A percentile compares a stretch with the other conserved stretches of the same genome.
Conservation (phyloP, 1,140 invertebrate genomes). For the Melanaphis sacchari region DNA sequence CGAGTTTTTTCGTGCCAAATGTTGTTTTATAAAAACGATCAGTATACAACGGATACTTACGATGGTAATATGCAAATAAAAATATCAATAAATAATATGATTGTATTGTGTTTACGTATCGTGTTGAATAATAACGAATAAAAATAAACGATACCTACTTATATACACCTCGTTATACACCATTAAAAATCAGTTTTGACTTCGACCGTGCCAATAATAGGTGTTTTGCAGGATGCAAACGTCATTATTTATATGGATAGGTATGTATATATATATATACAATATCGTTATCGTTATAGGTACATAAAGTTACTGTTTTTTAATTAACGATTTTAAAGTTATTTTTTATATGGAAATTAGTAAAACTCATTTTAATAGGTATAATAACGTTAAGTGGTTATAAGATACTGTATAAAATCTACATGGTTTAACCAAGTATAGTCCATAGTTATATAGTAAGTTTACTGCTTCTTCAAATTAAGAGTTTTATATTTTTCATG, state of each 20-base stretch:
- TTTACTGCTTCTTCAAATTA: neutral
- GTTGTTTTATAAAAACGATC: neutral
- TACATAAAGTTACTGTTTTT: neutral
- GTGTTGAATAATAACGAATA: slow-evolving; percentile 11
- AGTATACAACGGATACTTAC: neutral
- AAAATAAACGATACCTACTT: neutral
- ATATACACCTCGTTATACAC: no score
- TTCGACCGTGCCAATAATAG: neutral
- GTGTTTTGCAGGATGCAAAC: neutral
- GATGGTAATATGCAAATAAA: neutral
- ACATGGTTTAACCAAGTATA: neutral
- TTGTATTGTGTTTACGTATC: neutral
- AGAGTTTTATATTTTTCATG: neutral
- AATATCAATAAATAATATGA: neutral
- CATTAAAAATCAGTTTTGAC: neutral
- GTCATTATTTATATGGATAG: neutral
- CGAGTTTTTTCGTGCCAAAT: neutral
- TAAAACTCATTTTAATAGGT: neutral
- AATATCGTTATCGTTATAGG: neutral
- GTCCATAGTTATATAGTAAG: neutral
- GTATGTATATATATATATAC: no score
- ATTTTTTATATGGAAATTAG: neutral
- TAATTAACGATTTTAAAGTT: neutral
- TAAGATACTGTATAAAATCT: neutral
- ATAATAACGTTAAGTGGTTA: neutral